These are phyloP conservation scores for Cathartes aura DNA, from an alignment of 2,113 vertebrate genomes.

Conservation along the genomic window DNA sequence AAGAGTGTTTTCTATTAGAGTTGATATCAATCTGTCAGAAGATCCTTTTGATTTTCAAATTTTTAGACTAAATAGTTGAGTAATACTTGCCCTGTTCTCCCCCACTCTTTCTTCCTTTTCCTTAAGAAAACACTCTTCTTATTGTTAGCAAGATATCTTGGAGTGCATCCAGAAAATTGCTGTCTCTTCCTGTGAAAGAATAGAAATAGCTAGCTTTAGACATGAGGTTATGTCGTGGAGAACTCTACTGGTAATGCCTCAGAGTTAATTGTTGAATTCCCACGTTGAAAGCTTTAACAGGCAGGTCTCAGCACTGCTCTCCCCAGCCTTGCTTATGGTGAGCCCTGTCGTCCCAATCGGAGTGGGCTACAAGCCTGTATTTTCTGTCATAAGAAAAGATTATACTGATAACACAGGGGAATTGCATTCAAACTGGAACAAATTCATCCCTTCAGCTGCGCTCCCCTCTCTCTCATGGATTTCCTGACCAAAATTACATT, in stretches of 20 bases:
- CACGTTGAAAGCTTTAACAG: neutral
- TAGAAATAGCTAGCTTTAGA: neutral
- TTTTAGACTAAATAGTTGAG: constrained; percentile 78
- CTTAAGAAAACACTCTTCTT: constrained; percentile 68
- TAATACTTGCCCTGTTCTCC: constrained; percentile 66
- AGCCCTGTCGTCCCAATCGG: rapidly evolving
- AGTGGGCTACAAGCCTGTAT: neutral
- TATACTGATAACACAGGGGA: rapidly evolving
- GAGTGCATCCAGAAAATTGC: constrained; percentile 47
- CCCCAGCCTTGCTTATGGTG: neutral
- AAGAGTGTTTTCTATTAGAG: constrained; percentile 75
- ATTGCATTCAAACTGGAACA: neutral
- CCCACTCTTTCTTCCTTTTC: constrained; percentile 47
- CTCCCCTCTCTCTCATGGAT: neutral
- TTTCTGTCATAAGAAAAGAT: neutral
- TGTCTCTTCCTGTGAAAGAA: constrained; percentile 7
- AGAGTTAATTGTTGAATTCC: neutral
- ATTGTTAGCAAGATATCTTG: constrained; percentile 63
- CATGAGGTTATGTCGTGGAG: neutral
- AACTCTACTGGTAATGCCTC: neutral
- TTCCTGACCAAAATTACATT: neutral
- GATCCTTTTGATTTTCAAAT: constrained; percentile 75
- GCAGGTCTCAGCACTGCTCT: neutral
- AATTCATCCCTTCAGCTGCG: neutral
- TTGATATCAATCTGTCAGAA: constrained; percentile 70